A percentile compares a stretch with the other conserved stretches of the same genome.
phyloP scores from a whole-genome alignment of 92 coral and sea anemone species.

The Anthopleura xanthogrammica region DNA sequence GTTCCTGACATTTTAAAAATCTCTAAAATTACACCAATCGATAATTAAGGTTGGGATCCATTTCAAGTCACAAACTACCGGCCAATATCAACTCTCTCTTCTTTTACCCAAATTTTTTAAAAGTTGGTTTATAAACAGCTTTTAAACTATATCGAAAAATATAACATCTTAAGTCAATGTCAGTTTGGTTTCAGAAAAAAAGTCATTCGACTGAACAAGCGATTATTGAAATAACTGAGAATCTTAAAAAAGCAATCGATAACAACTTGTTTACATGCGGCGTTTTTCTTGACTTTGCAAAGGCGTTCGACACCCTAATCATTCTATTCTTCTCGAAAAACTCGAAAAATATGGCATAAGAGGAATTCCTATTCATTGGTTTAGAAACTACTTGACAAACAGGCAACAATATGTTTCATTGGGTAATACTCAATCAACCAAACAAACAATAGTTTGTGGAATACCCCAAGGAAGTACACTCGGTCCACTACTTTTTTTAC shows the following conservation, averaged over 20 bases:
- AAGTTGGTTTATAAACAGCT: slow-evolving; percentile 33
- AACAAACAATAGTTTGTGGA: slow-evolving; percentile 5
- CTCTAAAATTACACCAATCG: slow-evolving; percentile 41
- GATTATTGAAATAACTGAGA: not conserved
- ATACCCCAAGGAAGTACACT: slow-evolving; percentile 8
- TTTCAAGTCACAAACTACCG: slow-evolving; percentile 20
- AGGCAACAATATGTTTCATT: slow-evolving; percentile 9
- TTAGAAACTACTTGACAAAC: not conserved
- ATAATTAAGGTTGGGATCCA: slow-evolving; percentile 31
- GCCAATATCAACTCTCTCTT: slow-evolving; percentile 46
- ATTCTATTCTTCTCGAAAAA: not conserved
- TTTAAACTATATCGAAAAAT: slow-evolving; percentile 31
- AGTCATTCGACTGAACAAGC: not conserved
- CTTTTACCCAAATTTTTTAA: slow-evolving; percentile 10
- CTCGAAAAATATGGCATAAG: not conserved
- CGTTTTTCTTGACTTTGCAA: no score
- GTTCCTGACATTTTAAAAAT: slow-evolving; percentile 32
- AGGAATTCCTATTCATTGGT: not conserved
- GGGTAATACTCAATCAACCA: slow-evolving; percentile 1
- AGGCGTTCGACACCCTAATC: no score
- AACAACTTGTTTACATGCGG: not conserved
- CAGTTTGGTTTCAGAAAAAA: not conserved
- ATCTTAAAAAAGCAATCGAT: not conserved
- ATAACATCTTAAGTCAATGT: slow-evolving; percentile 13
- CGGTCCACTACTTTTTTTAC: no score